Evolutionary conservation across 2,113 vertebrate genomes (phyloP).

Genomic region (Chamaetylas fuelleborni): DNA sequence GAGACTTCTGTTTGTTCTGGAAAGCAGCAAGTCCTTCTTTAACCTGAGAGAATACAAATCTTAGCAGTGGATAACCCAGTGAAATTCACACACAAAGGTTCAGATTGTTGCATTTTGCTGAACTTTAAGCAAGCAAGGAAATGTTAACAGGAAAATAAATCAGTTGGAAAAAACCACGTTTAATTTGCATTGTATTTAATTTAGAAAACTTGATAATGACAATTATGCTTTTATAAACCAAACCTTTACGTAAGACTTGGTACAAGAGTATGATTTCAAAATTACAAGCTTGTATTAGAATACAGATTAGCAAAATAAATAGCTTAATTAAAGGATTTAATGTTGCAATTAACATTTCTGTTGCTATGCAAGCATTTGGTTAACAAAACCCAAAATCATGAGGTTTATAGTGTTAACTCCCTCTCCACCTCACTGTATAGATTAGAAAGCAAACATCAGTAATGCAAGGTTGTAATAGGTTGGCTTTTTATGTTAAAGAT

Average conservation of each 20-base stretch:
- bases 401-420: neutral
- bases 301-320: slow-evolving; percentile 34
- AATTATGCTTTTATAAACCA: neutral
- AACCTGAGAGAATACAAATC: slow-evolving; percentile 41
- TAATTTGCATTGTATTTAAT: neutral
- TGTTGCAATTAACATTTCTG: slow-evolving; percentile 40
- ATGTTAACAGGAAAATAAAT: neutral
- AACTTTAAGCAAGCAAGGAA: neutral
- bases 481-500: neutral
- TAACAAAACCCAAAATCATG: slow-evolving; percentile 34
- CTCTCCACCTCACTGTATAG: neutral
- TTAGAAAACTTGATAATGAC: neutral
- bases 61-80: neutral
- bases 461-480: neutral
- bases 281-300: neutral
- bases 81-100: neutral
- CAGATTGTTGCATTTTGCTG: neutral
- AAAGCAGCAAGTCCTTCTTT: slow-evolving; percentile 25
- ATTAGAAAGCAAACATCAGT: neutral
- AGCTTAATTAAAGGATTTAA: slow-evolving; percentile 51
- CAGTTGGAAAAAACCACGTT: fast-evolving
- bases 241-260: neutral
- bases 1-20: neutral
- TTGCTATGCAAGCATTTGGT: slow-evolving; percentile 26
- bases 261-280: neutral